Evolutionary conservation across 1,140 invertebrate genomes (phyloP).

Genomic region (Anoplolepis gracilipes): DNA sequence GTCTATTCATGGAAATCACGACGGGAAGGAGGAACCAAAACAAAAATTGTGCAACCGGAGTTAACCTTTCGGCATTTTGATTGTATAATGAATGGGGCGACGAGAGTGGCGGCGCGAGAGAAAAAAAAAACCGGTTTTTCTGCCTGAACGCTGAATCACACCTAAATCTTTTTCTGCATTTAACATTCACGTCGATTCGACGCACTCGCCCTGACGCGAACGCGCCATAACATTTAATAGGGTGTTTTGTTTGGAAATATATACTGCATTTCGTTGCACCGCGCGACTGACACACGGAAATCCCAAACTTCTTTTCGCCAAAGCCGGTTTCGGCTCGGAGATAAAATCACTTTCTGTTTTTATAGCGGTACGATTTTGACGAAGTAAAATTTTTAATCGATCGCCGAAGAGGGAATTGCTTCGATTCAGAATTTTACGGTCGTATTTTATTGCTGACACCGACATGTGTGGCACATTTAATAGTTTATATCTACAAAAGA

Average conservation of each 20-base stretch:
- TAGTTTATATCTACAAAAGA: background rate
- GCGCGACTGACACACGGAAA: slow-evolving; percentile 9
- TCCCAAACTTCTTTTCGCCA: background rate
- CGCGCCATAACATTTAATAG: background rate
- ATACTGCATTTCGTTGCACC: background rate
- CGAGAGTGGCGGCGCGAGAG: background rate
- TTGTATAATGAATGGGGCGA: slow-evolving; percentile 67
- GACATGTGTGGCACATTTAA: background rate
- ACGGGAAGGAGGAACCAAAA: slow-evolving; percentile 64
- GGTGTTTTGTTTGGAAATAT: slow-evolving; percentile 39
- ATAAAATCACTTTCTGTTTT: background rate
- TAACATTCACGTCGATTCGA: slow-evolving; percentile 17
- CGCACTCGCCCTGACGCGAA: background rate
- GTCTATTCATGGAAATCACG: background rate
- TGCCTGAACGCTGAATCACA: slow-evolving; percentile 69
- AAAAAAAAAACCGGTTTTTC: slow-evolving; percentile 71
- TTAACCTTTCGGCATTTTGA: slow-evolving; percentile 34
- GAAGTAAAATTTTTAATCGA: background rate
- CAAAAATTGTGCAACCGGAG: slow-evolving; percentile 70
- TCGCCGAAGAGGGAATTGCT: background rate
- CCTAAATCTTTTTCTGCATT: slow-evolving; percentile 66
- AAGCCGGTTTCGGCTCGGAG: background rate
- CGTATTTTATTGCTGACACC: background rate
- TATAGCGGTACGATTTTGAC: background rate
- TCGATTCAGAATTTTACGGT: background rate